Evolutionary conservation across 1,140 invertebrate species (phyloP).

Genomic region (Mycetomoellerius zeteki): DNA sequence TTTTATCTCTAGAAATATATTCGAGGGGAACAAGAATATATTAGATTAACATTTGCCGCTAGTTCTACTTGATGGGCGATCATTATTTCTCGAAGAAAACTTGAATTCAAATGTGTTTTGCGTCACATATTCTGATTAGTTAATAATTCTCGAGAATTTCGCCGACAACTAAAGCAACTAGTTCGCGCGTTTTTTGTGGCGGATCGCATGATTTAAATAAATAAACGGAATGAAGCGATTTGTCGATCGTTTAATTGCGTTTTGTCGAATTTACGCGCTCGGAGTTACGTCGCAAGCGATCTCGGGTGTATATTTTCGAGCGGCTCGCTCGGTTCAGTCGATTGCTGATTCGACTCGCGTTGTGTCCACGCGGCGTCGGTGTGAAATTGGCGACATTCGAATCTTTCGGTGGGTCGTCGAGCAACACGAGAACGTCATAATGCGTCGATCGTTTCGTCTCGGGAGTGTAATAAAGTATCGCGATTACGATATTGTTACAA

Average conservation of each 20-base stretch:
- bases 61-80: no score
- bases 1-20: no score
- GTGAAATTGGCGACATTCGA: background rate
- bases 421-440: background rate
- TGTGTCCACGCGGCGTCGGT: background rate
- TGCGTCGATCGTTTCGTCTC: background rate
- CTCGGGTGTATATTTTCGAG: background rate
- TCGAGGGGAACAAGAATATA: no score
- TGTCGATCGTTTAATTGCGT: background rate
- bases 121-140: no score
- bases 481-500: background rate
- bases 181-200: background rate
- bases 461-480: background rate
- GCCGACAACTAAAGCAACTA: no score
- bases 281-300: background rate
- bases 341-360: background rate
- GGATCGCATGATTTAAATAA: background rate
- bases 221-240: background rate
- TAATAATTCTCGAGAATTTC: no score
- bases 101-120: no score
- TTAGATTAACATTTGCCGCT: no score
- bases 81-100: no score
- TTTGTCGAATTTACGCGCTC: background rate
- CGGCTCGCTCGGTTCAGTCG: background rate
- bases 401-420: background rate